Conservation (phyloP, 2,113 vertebrate species). For the Craseonycteris thonglongyai region DNA sequence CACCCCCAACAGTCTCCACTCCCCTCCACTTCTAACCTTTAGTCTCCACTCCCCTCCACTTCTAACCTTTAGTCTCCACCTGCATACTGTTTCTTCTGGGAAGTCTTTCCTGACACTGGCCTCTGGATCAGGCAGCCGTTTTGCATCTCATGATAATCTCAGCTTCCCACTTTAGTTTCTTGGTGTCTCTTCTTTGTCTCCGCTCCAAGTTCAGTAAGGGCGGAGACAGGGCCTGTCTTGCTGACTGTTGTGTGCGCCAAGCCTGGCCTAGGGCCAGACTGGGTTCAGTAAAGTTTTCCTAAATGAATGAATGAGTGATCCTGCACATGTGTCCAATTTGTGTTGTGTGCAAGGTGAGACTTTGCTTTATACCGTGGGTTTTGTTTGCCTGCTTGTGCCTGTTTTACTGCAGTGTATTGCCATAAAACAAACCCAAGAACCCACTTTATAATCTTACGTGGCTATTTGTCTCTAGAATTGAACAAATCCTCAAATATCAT, state of each 20-base stretch:
- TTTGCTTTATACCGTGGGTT: background rate
- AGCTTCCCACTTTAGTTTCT: background rate
- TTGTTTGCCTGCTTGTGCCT: background rate
- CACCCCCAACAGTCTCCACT: accelerated
- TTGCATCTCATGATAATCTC: background rate
- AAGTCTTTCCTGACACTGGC: background rate
- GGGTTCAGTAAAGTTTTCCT: background rate
- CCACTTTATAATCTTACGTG: background rate
- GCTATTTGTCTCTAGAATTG: background rate
- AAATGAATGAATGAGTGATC: background rate
- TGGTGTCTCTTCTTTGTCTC: background rate
- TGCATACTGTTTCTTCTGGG: background rate
- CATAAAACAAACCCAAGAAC: background rate
- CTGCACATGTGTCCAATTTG: background rate
- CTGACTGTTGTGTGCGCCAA: background rate
- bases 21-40: background rate
- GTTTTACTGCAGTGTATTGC: background rate
- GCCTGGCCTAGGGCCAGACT: background rate
- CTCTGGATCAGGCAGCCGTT: background rate
- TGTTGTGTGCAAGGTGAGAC: background rate
- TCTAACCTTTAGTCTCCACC: background rate
- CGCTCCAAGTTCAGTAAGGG: background rate
- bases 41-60: too few species aligned
- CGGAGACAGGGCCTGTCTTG: background rate
- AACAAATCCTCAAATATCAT: background rate